Evolutionary conservation across 2,797 vertebrate genomes (phyloP), one percentile per base, ranked within the genome.

Genomic region (Otolemur crassicaudatus): DNA sequence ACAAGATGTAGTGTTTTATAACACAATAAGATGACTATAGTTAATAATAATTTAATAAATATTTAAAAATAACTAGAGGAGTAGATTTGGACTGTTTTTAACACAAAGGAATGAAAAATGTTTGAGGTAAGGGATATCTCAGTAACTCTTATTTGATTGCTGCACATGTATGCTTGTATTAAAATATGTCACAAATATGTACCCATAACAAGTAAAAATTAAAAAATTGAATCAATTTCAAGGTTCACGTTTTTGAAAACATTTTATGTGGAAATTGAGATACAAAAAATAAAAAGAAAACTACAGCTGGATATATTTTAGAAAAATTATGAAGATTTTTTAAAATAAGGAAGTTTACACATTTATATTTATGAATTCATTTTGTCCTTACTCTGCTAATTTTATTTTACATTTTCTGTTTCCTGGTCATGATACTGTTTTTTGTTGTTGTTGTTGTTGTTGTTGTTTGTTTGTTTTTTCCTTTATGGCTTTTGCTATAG

Each of bases 351-450:
- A 37, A 63, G 13, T 43, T 65, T 56, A 40, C 5, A 91, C 1
- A 61, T 93, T 67, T 13, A 56, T 77, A 20, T 81, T 93, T 89
- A 81, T 34, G 29, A 63, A 79, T 40, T 81, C 37, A 83, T 46
- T 43, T 90, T 95, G 31, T 87, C 93, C 17, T 56, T 80, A 43
- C 3, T 89, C 90, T 90, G 27, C 0, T 65, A 58, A 85, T 70
- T 31, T 79, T 87, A 85, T 88, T 94, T 88, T 87, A 70, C 16
- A 58, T 13, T 94, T 76, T 25, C n/a, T 84, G 6, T 46, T 88
- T 94, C 14, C 10, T 75, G 27, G 5, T 81, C 29, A 79, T 82
- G 77, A 46, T 40, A 8, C 53, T 95, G 12, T 73, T 37, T 86
- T 73, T 29, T 40, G 40, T 40, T 40, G 34, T 37, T 37, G 34